Evolutionary conservation across 2,797 vertebrate genomes (phyloP).

Genomic region (Acridotheres tristis): DNA sequence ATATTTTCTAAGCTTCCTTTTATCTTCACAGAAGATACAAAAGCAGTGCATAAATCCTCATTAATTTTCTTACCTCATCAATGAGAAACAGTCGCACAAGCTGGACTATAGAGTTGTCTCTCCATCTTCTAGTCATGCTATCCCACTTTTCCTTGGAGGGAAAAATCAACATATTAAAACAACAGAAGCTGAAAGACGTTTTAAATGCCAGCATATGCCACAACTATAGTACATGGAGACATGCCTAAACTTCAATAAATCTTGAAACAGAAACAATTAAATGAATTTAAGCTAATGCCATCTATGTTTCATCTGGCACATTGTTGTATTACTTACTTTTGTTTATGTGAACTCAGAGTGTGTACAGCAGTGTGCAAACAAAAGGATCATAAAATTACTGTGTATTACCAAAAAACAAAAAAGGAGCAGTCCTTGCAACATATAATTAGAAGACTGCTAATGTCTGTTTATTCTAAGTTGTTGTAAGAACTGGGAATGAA

Average conservation of each 20-base stretch:
- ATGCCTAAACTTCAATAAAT: background rate
- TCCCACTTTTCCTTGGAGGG: conserved; percentile 95
- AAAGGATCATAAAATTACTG: background rate
- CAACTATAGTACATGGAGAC: background rate
- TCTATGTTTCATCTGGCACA: background rate
- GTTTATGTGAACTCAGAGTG: background rate
- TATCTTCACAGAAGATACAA: background rate
- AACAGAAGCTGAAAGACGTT: background rate
- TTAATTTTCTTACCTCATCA: conserved; percentile 81
- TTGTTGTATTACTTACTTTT: background rate
- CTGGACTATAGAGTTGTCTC: conserved; percentile 90
- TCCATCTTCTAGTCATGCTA: conserved; percentile 97
- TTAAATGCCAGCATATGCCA: background rate
- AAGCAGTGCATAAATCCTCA: background rate
- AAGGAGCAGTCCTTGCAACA: background rate
- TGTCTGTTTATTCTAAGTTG: background rate
- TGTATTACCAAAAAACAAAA: background rate
- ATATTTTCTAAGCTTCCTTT: background rate
- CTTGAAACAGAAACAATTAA: background rate
- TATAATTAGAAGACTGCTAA: background rate
- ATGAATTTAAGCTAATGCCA: background rate
- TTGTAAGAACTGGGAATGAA: conserved; percentile 33
- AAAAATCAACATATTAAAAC: background rate
- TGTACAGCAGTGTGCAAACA: background rate
- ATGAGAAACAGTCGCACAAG: conserved; percentile 94